phyloP scores from a whole-genome alignment of 2,113 vertebrate species.

The Fukomys damarensis region DNA sequence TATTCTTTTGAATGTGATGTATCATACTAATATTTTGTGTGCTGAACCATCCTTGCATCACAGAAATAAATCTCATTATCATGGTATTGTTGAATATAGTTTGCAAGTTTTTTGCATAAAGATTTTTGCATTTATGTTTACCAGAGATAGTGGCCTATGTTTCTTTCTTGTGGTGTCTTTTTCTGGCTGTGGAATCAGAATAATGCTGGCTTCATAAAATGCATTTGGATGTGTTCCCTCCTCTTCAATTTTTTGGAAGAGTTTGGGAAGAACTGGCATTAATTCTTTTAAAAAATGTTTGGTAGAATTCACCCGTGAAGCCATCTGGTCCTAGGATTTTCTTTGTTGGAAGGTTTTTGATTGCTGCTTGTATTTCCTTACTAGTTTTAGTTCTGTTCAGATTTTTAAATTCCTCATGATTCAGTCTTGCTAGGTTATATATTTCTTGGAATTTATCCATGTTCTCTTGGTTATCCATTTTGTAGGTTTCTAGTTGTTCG shows the following conservation, averaged over 20 bases:
- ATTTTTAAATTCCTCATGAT: constrained; percentile 42
- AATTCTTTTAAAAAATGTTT: constrained; percentile 61
- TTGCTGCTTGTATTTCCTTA: not conserved
- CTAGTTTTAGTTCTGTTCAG: not conserved
- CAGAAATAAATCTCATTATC: not conserved
- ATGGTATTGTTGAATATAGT: not conserved
- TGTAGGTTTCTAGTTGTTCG: not conserved
- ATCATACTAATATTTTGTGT: not conserved
- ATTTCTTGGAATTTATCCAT: not conserved
- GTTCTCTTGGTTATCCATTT: not conserved
- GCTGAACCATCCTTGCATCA: not conserved
- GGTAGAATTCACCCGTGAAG: constrained; percentile 51
- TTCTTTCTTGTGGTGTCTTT: constrained; percentile 23
- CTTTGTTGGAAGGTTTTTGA: constrained; percentile 61
- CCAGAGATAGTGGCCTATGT: not conserved
- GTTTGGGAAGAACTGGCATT: constrained; percentile 61
- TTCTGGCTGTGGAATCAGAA: constrained; percentile 50
- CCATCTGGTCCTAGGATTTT: constrained; percentile 62
- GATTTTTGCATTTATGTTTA: not conserved
- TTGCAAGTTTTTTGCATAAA: not conserved
- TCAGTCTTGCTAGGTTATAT: not conserved
- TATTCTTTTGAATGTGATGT: not conserved
- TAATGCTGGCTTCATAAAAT: constrained; percentile 48
- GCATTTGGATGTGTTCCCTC: constrained; percentile 50
- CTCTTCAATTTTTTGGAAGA: constrained; percentile 57